Evolutionary conservation across 2,888 invertebrate genomes (phyloP), one percentile per base, ranked within the genome.

Genomic region (Amphiduros pacificus): DNA sequence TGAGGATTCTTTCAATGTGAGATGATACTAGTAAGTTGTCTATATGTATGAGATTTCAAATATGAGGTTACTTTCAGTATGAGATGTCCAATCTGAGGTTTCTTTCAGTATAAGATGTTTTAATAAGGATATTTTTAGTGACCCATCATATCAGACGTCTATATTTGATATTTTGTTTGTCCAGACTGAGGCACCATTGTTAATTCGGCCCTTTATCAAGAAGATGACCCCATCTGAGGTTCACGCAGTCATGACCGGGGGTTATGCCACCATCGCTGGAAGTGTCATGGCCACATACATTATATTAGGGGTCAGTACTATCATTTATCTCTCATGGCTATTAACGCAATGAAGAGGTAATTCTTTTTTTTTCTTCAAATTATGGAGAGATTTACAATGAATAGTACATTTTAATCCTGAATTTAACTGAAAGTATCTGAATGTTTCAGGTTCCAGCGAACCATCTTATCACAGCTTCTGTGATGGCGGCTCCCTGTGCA

Each of bases 401-500:
- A n/a, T n/a, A n/a, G n/a, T n/a, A n/a, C n/a, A n/a, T n/a, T n/a
- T n/a, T n/a, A n/a, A n/a, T n/a, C n/a, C n/a, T n/a, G n/a, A n/a
- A n/a, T n/a, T n/a, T n/a, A n/a, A n/a, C n/a, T n/a, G n/a, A n/a
- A n/a, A n/a, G n/a, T n/a, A n/a, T n/a, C n/a, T n/a, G n/a, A 36
- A 11, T 48, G 6, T 26, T 11, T 26, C 31, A 94, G 0, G 93
- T 73, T 5, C 64, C 70, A 11, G 89, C 95, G 0, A 88, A 90
- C 0, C 91, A 94, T 80, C 83, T 97, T 44, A 89, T 97, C 65
- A 92, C 94, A 0, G 92, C 96, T 0, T 92, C 92, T 63, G 90
- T 97, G 1, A 95, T 97, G 95, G 92, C 94, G 0, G 95, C 96
- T 0, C 96, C 96, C 0, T 93, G 93, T 0, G 90, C 94, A 0